phyloP scores from a whole-genome alignment of 1,140 invertebrate genomes.

The Panagrolaimus sp. region DNA sequence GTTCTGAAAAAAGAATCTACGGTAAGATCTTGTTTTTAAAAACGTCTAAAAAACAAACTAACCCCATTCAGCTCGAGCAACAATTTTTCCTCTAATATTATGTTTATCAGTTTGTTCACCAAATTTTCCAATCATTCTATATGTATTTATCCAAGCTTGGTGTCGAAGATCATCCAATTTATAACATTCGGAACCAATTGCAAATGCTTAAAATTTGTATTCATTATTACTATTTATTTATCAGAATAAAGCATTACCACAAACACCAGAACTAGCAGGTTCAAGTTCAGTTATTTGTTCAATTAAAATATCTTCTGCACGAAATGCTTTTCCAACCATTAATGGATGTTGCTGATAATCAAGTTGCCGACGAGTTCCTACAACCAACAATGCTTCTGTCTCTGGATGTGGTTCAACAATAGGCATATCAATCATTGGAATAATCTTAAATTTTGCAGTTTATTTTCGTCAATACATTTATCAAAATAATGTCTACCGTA shows the following conservation, averaged over 20 bases:
- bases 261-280: slow-evolving; percentile 51
- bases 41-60: neutral
- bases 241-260: slow-evolving; percentile 30
- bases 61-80: slow-evolving; percentile 31
- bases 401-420: slow-evolving; percentile 47
- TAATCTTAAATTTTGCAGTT: no score
- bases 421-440: slow-evolving; percentile 34
- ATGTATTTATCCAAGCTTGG: slow-evolving; percentile 46
- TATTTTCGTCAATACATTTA: no score
- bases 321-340: slow-evolving; percentile 6
- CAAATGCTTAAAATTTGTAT: slow-evolving; percentile 41
- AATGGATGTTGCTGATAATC: slow-evolving; percentile 39
- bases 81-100: slow-evolving; percentile 35
- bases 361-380: slow-evolving; percentile 40
- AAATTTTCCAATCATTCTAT: slow-evolving; percentile 39
- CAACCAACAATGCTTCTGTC: slow-evolving; percentile 42
- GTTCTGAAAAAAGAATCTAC: slow-evolving; percentile 29
- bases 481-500: no score
- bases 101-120: slow-evolving; percentile 38
- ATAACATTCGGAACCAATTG: slow-evolving; percentile 47
- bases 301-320: slow-evolving; percentile 6
- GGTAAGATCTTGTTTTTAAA: slow-evolving; percentile 14
- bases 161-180: slow-evolving; percentile 34
- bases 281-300: slow-evolving; percentile 29
- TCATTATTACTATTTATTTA: slow-evolving; percentile 4